Percentiles rank a stretch among this genome's conserved stretches.
These are phyloP conservation scores for Phrynocephalus guinanensis DNA, from an alignment of 2,797 vertebrate genomes.

Conservation along the genomic window DNA sequence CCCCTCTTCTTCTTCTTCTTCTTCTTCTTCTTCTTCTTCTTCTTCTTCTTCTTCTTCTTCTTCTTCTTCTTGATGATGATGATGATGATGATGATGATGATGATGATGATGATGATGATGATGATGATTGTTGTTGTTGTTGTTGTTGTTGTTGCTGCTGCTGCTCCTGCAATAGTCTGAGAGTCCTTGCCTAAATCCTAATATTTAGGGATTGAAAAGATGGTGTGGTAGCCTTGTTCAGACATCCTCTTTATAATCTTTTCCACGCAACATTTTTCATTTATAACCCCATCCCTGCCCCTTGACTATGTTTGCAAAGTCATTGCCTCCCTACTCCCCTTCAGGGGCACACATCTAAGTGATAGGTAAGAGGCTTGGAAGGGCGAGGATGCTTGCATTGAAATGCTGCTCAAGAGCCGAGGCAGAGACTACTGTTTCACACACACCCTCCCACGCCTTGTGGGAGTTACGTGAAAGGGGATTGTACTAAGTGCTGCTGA, in stretches of 20 bases:
- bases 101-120: too few species aligned
- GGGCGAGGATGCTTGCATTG: not conserved
- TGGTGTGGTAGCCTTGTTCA: not conserved
- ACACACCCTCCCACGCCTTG: not conserved
- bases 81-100: too few species aligned
- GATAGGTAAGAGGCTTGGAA: not conserved
- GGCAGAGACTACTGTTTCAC: not conserved
- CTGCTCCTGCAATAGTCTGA: not conserved
- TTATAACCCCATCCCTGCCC: not conserved
- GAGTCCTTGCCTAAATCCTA: not conserved
- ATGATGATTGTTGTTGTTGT: too few species aligned
- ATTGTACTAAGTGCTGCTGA: slow-evolving; percentile 18
- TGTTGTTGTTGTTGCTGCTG: too few species aligned
- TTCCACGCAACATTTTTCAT: not conserved
- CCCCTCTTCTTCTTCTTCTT: not conserved
- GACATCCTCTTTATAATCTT: not conserved
- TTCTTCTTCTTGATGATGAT: too few species aligned
- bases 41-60: too few species aligned
- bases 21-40: too few species aligned
- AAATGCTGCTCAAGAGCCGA: slow-evolving; percentile 5
- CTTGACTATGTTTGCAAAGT: slow-evolving; percentile 10
- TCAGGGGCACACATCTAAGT: not conserved
- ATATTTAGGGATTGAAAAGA: not conserved
- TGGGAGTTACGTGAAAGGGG: not conserved
- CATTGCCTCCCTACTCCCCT: not conserved